These are phyloP conservation scores for pig (Sus scrofa) DNA, from an alignment of 2,113 vertebrate genomes.

Conservation along the genomic window T2T-Sscrofa CM000812.6:124900501-124901000, in stretches of 20 bases:
- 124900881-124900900: conserved; percentile 60
- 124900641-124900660: conserved; percentile 72
- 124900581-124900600: conserved; percentile 70
- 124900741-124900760: conserved; percentile 80
- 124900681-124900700: conserved; percentile 84
- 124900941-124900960: conserved; percentile 64
- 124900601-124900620: conserved; percentile 76
- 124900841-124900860: conserved; percentile 75
- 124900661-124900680: conserved; percentile 76
- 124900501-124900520: conserved; percentile 69
- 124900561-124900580: conserved; percentile 68
- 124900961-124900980: conserved; percentile 56
- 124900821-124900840: conserved; percentile 79
- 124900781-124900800: conserved; percentile 81
- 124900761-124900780: conserved; percentile 80
- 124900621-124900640: conserved; percentile 72
- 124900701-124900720: conserved; percentile 86
- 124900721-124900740: conserved; percentile 83
- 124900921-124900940: conserved; percentile 55
- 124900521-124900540: conserved; percentile 77
- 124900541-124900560: conserved; percentile 69
- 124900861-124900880: conserved; percentile 71
- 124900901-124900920: conserved; percentile 67
- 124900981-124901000: conserved; percentile 73
- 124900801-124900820: conserved; percentile 80